Evolutionary conservation across 2,797 vertebrate species (phyloP).

Genomic region (Enteromius afrohamiltoni): DNA sequence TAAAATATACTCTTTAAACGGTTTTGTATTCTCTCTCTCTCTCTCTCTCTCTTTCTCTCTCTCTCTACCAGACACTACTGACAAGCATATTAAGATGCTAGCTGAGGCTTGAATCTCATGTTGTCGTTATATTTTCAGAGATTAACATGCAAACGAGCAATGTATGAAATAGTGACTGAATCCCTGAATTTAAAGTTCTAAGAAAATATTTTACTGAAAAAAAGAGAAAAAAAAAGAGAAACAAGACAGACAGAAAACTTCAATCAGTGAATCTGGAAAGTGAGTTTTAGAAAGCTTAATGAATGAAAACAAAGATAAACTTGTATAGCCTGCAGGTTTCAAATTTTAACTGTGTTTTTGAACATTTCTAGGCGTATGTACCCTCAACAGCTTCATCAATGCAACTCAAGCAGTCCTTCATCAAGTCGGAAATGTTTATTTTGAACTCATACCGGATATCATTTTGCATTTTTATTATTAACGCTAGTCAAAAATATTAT

Average conservation of each 20-base stretch:
- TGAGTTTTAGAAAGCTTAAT: not conserved
- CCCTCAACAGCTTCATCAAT: not conserved
- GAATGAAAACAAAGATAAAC: not conserved
- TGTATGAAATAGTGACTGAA: not conserved
- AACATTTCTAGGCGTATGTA: not conserved
- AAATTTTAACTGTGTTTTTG: not conserved
- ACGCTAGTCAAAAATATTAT: not conserved
- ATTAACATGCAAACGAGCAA: no score
- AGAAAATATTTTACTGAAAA: not conserved
- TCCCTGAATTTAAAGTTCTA: no score
- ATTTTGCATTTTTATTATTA: not conserved
- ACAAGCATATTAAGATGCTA: not conserved
- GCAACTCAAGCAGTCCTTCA: not conserved
- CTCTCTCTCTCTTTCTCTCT: not conserved
- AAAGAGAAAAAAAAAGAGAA: not conserved
- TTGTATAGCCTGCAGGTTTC: conserved; percentile 6
- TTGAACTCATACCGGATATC: not conserved
- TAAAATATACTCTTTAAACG: not conserved
- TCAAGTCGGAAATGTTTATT: not conserved
- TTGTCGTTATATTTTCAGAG: not conserved
- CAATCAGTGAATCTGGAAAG: not conserved
- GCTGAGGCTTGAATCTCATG: not conserved
- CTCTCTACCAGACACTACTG: not conserved
- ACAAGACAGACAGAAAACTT: not conserved
- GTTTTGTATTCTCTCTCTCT: not conserved